Evolutionary conservation across 2,888 invertebrate genomes (phyloP), one percentile per base, ranked within the genome.

Genomic region (Sphecodes monilicornis): DNA sequence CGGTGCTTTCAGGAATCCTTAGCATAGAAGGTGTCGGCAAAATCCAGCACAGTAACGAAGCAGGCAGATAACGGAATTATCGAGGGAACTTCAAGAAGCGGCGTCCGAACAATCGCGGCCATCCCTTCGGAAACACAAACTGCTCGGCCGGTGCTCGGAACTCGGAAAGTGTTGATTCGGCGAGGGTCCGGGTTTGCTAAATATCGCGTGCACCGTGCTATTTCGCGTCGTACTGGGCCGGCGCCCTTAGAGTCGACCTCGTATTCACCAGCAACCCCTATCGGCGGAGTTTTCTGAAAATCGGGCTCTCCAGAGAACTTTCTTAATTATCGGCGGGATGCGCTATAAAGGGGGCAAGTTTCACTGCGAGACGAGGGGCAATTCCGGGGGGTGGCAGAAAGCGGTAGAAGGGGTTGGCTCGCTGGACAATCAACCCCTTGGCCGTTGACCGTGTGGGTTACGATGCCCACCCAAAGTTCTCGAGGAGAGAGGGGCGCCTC

Each of bases 311-410:
- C 54, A 41, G 71, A 18, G 82, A 88, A 88, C 80, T 88, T 88
- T 89, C 87, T 82, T 86, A 82, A 89, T 88, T 85, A 86, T 87
- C 82, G 77, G 43, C 69, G 71, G 76, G 64, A 72, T 64, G 71
- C 43, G 29, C 43, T 32, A 57, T 32, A 64, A 43, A 60, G 29
- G 39, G 54, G 46, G 1, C 32, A 64, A 41, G 57, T 74, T 70
- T 50, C 60, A 22, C 22, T 8, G 10, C 18, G 64, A 1, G 64
- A 36, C 10, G 36, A n/a, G 32, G 54, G 10, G n/a, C n/a, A 54
- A n/a, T n/a, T 3, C 22, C n/a, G 54, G 11, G 11, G 3, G 11
- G 1, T 11, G n/a, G 54, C n/a, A n/a, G 54, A 11, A 54, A 54
- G n/a, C n/a, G 54, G n/a, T 11, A 1, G 68, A 22, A 22, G 70